These are phyloP conservation scores for Amniataba percoides DNA, from an alignment of 2,797 vertebrate genomes.

Conservation along the genomic window DNA sequence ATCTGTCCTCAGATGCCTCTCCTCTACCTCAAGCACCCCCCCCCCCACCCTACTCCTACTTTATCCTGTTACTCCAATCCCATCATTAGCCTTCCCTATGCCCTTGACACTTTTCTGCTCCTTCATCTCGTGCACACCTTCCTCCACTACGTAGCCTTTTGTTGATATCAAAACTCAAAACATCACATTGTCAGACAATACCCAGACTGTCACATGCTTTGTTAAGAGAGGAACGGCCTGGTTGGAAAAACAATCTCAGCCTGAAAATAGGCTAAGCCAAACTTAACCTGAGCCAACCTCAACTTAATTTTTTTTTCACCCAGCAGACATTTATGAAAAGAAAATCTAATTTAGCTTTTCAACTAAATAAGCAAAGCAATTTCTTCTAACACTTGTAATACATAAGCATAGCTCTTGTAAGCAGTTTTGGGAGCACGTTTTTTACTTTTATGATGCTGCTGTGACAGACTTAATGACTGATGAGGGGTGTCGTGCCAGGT, in stretches of 20 bases:
- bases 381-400: not conserved
- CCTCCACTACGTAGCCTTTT: slow-evolving; percentile 24
- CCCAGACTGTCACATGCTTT: slow-evolving; percentile 63
- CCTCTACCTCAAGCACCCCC: not conserved
- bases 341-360: not conserved
- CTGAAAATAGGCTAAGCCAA: slow-evolving; percentile 55
- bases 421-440: slow-evolving; percentile 4
- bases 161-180: slow-evolving; percentile 73
- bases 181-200: slow-evolving; percentile 59
- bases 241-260: slow-evolving; percentile 40
- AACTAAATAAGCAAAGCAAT: not conserved
- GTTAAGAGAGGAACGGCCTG: slow-evolving; percentile 39
- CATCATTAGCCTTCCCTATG: slow-evolving; percentile 9
- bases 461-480: slow-evolving; percentile 35
- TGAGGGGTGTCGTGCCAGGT: slow-evolving; percentile 11
- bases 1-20: slow-evolving; percentile 4
- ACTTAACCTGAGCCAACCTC: slow-evolving; percentile 34
- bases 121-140: slow-evolving; percentile 16
- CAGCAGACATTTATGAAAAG: slow-evolving; percentile 11
- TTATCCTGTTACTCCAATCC: slow-evolving; percentile 17
- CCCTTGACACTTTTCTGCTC: slow-evolving; percentile 38
- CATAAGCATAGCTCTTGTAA: not conserved
- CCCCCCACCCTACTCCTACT: not conserved
- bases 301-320: slow-evolving; percentile 16
- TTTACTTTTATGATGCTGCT: slow-evolving; percentile 1